Evolutionary conservation across 1,140 invertebrate species (phyloP).

Genomic region (Xylocopa sonorina): DNA sequence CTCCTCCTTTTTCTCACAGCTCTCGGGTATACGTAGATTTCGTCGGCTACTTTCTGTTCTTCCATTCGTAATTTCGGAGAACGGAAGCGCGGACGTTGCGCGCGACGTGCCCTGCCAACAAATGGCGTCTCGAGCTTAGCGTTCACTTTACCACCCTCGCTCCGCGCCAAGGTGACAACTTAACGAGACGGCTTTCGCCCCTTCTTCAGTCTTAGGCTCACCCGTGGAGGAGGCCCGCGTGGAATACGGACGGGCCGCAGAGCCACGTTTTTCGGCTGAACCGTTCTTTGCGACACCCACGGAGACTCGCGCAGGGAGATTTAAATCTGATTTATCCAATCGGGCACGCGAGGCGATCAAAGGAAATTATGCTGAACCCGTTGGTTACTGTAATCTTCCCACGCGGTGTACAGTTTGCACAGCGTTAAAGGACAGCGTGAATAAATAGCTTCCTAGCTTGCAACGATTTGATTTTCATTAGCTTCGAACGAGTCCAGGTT

Average conservation of each 20-base stretch:
- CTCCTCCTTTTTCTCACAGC: not conserved
- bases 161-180: slow-evolving; percentile 44
- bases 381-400: not conserved
- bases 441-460: not conserved
- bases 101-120: slow-evolving; percentile 34
- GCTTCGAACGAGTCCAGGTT: not conserved
- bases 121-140: slow-evolving; percentile 43
- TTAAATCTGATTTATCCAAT: not conserved
- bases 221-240: not conserved
- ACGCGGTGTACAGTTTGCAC: no score
- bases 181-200: slow-evolving; percentile 38
- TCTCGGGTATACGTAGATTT: not conserved
- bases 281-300: not conserved
- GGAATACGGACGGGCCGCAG: not conserved
- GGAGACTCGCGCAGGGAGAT: no score
- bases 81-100: not conserved
- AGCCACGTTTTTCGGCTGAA: not conserved
- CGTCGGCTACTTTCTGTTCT: not conserved
- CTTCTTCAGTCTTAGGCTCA: slow-evolving; percentile 11
- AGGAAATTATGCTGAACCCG: not conserved
- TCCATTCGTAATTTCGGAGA: slow-evolving; percentile 10
- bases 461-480: not conserved
- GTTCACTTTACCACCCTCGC: slow-evolving; percentile 29
- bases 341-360: not conserved
- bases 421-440: not conserved